Conservation (phyloP, 1,140 invertebrate genomes). For the Venustaconcha ellipsiformis region DNA sequence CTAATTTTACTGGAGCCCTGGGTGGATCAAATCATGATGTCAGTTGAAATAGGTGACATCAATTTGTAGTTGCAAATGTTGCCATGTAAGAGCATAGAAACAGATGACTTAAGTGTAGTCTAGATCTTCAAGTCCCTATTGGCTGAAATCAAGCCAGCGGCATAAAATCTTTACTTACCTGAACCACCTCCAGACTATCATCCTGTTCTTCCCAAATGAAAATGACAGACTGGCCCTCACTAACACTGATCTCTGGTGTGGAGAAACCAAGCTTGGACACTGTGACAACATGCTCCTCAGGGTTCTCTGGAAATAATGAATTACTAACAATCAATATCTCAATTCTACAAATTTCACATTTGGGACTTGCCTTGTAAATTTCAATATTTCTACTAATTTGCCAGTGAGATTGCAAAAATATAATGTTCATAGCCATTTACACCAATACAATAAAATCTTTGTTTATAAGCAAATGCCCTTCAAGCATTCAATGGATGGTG, state of each 20-base stretch:
- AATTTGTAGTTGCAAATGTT: too few species aligned
- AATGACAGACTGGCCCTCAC: slow-evolving; percentile 58
- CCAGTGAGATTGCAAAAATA: slow-evolving; percentile 4
- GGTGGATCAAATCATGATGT: too few species aligned
- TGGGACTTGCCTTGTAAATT: neutral
- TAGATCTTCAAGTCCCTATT: neutral
- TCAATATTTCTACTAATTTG: neutral
- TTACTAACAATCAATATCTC: neutral
- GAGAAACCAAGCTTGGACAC: slow-evolving; percentile 60
- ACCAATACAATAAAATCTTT: too few species aligned
- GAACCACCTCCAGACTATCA: slow-evolving; percentile 23
- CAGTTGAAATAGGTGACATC: too few species aligned
- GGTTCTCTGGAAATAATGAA: slow-evolving; percentile 45
- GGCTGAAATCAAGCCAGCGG: too few species aligned
- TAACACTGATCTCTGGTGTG: slow-evolving; percentile 53
- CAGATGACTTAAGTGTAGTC: neutral
- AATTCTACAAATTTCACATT: neutral
- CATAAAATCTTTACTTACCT: slow-evolving; percentile 1
- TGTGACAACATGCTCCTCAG: slow-evolving; percentile 50
- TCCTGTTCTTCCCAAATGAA: slow-evolving; percentile 20
- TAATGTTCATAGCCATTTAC: neutral
- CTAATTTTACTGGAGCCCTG: too few species aligned
- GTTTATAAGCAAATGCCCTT: too few species aligned
- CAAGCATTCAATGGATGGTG: too few species aligned
- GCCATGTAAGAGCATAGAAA: too few species aligned